Percentiles rank a stretch among this genome's conserved stretches.
Conservation (phyloP, 2,888 invertebrate species). For the Plebejus argus region DNA sequence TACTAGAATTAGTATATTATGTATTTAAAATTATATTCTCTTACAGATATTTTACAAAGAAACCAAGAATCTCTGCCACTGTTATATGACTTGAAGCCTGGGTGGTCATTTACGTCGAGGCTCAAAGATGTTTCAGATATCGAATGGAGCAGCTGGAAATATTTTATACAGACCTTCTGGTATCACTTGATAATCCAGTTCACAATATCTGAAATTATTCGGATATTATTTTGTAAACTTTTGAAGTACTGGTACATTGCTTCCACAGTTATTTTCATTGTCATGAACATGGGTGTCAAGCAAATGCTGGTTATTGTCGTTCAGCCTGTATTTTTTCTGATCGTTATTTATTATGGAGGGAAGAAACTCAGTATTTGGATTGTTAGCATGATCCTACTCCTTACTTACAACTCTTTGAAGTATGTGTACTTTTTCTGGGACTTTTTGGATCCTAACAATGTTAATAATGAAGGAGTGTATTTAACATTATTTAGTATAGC, state of each 20-base stretch:
- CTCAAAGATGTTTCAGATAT: slow-evolving; percentile 85
- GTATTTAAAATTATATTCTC: slow-evolving; percentile 35
- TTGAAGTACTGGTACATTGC: slow-evolving; percentile 79
- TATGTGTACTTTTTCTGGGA: slow-evolving; percentile 70
- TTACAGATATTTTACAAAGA: slow-evolving; percentile 61
- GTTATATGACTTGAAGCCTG: slow-evolving; percentile 76
- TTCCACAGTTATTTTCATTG: slow-evolving; percentile 72
- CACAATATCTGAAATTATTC: slow-evolving; percentile 73
- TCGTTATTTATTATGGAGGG: slow-evolving; percentile 66
- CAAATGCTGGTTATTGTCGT: slow-evolving; percentile 73
- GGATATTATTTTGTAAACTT: slow-evolving; percentile 51
- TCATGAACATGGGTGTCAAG: slow-evolving; percentile 69
- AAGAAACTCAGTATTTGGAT: slow-evolving; percentile 79
- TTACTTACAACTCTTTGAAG: slow-evolving; percentile 75
- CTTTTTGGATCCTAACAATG: slow-evolving; percentile 64
- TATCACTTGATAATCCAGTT: slow-evolving; percentile 81
- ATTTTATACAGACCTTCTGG: slow-evolving; percentile 72
- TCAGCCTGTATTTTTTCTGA: slow-evolving; percentile 79
- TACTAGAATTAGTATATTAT: background rate
- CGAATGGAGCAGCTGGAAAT: slow-evolving; percentile 86
- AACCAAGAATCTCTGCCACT: slow-evolving; percentile 48
- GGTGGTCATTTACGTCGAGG: slow-evolving; percentile 79
- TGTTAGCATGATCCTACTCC: slow-evolving; percentile 71
- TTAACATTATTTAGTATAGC: slow-evolving; percentile 80
- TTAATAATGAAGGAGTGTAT: slow-evolving; percentile 77